Conservation (phyloP, 2,888 invertebrate species). For the Vandiemenella viatica region DNA sequence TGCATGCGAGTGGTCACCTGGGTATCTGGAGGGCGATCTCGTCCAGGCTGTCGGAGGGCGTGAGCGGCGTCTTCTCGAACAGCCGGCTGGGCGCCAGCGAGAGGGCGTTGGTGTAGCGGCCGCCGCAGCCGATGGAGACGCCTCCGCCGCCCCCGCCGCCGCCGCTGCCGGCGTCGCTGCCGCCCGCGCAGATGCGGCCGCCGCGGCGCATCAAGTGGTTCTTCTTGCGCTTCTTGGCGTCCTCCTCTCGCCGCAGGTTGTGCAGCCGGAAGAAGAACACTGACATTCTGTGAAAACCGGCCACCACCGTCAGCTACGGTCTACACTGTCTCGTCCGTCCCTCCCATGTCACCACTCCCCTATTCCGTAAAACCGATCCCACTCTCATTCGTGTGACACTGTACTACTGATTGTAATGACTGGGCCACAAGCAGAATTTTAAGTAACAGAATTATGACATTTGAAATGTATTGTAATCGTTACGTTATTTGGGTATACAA, state of each 20-base stretch:
- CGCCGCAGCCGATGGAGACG: constrained; percentile 26
- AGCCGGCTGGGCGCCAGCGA: constrained; percentile 64
- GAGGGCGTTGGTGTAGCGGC: constrained; percentile 42
- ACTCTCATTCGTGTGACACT: too few species aligned
- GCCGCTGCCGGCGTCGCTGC: constrained; percentile 23
- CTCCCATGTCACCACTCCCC: too few species aligned
- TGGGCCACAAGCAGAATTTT: too few species aligned
- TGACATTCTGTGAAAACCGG: constrained; percentile 46
- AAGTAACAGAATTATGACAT: too few species aligned
- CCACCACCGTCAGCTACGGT: not conserved
- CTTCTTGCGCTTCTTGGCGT: constrained; percentile 48
- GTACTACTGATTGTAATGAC: too few species aligned
- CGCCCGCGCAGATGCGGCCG: constrained; percentile 15
- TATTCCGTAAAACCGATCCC: too few species aligned
- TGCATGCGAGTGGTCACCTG: constrained; percentile 47
- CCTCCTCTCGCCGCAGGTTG: constrained; percentile 75
- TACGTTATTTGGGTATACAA: too few species aligned
- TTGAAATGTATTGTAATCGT: too few species aligned
- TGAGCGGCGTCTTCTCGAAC: constrained; percentile 70
- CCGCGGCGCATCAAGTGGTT: constrained; percentile 27
- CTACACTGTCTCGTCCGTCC: too few species aligned
- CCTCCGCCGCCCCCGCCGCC: constrained; percentile 23
- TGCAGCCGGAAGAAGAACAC: constrained; percentile 91
- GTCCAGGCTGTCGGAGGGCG: constrained; percentile 76
- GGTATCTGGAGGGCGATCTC: constrained; percentile 86